Conservation (phyloP, 2,797 vertebrate species). For the Sparidentex hasta region DNA sequence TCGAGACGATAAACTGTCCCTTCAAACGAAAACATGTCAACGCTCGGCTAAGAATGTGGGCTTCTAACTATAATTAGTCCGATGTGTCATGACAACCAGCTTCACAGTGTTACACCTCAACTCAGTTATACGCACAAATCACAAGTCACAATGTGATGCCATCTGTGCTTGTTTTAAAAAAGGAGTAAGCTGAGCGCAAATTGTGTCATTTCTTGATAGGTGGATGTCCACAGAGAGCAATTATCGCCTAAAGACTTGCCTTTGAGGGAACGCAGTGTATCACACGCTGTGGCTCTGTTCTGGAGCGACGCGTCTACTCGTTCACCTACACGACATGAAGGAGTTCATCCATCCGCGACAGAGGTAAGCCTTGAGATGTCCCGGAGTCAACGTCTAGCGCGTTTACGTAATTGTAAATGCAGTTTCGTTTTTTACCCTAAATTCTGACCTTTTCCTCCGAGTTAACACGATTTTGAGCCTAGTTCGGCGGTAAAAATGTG, state of each 20-base stretch:
- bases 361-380: background rate
- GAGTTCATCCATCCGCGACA: background rate
- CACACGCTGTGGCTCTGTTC: background rate
- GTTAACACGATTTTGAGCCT: conserved; percentile 45
- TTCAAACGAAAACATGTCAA: too few relatives aligned
- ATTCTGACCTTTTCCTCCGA: conserved; percentile 46
- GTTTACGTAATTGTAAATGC: conserved; percentile 12
- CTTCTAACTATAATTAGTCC: background rate
- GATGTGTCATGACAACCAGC: background rate
- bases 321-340: background rate
- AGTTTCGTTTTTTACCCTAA: background rate
- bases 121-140: background rate
- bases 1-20: too few relatives aligned
- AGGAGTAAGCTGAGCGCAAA: conserved; percentile 8
- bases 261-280: background rate
- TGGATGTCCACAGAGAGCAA: conserved; percentile 4
- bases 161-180: conserved; percentile 18
- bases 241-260: conserved; percentile 13
- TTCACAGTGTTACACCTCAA: background rate
- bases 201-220: conserved; percentile 9
- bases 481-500: conserved; percentile 47
- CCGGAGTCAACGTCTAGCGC: background rate
- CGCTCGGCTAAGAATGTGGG: too few relatives aligned
- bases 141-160: conserved; percentile 10
- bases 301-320: background rate